Evolutionary conservation across 2,888 invertebrate species (phyloP).

Genomic region (Cerastis rubricosa): DNA sequence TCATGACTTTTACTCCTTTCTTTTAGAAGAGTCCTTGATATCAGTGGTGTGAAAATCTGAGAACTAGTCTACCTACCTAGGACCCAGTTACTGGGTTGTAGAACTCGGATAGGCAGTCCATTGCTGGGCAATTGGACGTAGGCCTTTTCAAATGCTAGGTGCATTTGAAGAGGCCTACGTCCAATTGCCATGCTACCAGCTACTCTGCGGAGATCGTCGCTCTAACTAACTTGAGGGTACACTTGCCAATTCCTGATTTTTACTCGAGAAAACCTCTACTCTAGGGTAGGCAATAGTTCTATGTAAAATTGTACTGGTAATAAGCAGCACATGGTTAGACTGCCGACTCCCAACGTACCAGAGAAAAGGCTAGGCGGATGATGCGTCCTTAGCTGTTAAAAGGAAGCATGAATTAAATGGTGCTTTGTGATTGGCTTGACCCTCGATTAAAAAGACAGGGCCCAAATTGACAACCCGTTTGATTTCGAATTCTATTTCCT

Average conservation of each 20-base stretch:
- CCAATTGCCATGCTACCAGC: not conserved
- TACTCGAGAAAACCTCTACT: not conserved
- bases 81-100: not conserved
- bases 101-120: not conserved
- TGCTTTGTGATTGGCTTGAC: constrained; percentile 1
- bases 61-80: not conserved
- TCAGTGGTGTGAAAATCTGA: not conserved
- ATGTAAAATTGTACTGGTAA: not conserved
- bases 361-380: not conserved
- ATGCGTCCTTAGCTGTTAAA: not conserved
- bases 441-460: not conserved
- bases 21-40: not conserved
- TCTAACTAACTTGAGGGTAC: not conserved
- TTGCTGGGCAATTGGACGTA: not conserved
- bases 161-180: too few relatives aligned
- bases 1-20: constrained; percentile 20
- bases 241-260: not conserved
- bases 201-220: not conserved
- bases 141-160: not conserved
- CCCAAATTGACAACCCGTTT: not conserved
- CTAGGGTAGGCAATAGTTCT: not conserved
- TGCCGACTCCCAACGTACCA: not conserved
- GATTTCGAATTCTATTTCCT: constrained; percentile 7
- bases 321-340: too few relatives aligned
- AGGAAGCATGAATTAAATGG: not conserved